phyloP scores from a whole-genome alignment of 1,140 invertebrate genomes.

The Agrypnia vestita region DNA sequence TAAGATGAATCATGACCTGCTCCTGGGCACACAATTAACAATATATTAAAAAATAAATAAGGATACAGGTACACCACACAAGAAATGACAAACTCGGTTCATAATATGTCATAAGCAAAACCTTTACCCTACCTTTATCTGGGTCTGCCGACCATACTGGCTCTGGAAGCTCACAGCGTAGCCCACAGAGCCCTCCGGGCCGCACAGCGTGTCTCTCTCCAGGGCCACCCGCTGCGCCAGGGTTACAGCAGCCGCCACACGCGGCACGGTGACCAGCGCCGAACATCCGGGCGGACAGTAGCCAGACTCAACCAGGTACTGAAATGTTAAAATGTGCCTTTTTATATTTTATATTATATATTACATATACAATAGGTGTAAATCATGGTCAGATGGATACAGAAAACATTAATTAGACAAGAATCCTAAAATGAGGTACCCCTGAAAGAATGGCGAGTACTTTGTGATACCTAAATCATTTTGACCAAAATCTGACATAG shows the following conservation, averaged over 20 bases:
- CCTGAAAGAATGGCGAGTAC: no score
- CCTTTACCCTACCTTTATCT: slow-evolving; percentile 90
- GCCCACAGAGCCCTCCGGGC: slow-evolving; percentile 89
- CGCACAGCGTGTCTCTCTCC: slow-evolving; percentile 83
- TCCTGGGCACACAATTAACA: no score
- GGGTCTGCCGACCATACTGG: slow-evolving; percentile 80
- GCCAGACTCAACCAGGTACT: slow-evolving; percentile 94
- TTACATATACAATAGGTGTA: no score
- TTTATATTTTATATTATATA: no score
- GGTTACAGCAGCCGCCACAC: slow-evolving; percentile 91
- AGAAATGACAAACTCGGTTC: neutral
- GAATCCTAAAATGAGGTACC: no score
- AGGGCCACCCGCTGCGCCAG: slow-evolving; percentile 93
- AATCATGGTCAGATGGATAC: no score
- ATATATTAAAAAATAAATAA: no score
- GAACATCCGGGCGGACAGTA: slow-evolving; percentile 83
- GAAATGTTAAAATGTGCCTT: slow-evolving; percentile 61
- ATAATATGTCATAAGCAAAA: neutral
- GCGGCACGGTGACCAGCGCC: slow-evolving; percentile 93
- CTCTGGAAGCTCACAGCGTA: slow-evolving; percentile 96
- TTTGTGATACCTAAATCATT: no score
- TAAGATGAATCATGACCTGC: no score
- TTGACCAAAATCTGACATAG: no score
- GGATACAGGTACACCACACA: neutral
- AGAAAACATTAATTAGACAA: no score